phyloP scores from a whole-genome alignment of 2,888 invertebrate species.

The Onchidella celtica region DNA sequence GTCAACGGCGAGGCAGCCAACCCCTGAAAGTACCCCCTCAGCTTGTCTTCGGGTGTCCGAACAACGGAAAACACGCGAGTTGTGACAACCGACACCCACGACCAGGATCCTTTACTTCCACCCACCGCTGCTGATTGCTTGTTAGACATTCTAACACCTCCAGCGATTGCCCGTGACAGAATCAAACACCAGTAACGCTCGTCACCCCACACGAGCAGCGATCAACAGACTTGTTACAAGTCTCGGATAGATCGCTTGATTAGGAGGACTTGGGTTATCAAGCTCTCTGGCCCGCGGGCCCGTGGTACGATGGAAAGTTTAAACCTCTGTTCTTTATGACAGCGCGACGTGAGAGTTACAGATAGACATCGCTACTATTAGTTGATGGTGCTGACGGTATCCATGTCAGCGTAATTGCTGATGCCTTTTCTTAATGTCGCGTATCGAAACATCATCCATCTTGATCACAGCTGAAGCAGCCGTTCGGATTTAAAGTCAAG shows the following conservation, averaged over 20 bases:
- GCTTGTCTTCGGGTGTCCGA: constrained; percentile 6
- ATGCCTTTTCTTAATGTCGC: neutral
- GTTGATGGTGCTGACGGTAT: neutral
- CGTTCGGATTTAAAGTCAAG: too few species aligned
- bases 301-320: neutral
- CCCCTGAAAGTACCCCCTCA: neutral
- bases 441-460: neutral
- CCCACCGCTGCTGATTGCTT: constrained; percentile 6
- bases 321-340: constrained; percentile 10
- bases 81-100: constrained; percentile 16
- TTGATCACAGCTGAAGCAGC: too few species aligned
- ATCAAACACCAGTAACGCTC: constrained; percentile 23
- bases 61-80: constrained; percentile 4
- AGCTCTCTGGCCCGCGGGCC: neutral
- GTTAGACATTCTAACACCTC: constrained; percentile 38
- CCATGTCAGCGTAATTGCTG: neutral
- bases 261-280: constrained; percentile 32
- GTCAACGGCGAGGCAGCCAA: neutral
- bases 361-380: constrained; percentile 4
- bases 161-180: constrained; percentile 22
- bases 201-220: constrained; percentile 26
- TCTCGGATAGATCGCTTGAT: constrained; percentile 33
- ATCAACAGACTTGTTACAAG: constrained; percentile 29
- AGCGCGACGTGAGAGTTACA: neutral
- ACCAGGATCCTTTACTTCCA: neutral